Conservation (phyloP, 1,140 invertebrate species). For the Chionoecetes opilio region DNA sequence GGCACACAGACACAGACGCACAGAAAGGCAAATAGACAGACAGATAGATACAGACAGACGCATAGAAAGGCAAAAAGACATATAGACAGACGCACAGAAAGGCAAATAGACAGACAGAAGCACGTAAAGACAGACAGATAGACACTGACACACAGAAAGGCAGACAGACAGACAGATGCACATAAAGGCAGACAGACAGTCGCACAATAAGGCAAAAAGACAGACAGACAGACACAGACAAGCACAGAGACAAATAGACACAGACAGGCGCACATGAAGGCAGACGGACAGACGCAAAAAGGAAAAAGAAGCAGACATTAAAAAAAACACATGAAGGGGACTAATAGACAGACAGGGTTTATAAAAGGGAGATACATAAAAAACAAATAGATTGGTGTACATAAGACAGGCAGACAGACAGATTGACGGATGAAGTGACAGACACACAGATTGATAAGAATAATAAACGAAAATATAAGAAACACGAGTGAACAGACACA, state of each 20-base stretch:
- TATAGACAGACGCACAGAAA: background rate
- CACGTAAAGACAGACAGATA: background rate
- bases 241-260: background rate
- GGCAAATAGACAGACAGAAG: background rate
- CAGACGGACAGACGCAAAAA: background rate
- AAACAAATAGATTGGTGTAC: background rate
- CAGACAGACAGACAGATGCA: background rate
- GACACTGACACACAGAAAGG: background rate
- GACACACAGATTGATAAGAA: background rate
- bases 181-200: background rate
- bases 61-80: background rate
- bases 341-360: no score
- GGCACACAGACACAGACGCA: background rate
- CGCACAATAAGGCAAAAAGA: background rate
- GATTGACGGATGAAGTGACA: background rate
- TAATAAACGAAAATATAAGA: no score
- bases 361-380: background rate
- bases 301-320: background rate
- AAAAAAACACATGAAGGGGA: no score
- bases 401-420: background rate
- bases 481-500: background rate
- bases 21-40: background rate
- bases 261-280: background rate
- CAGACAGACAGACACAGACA: background rate
- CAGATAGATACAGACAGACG: background rate